phyloP scores from a whole-genome alignment of 1,140 invertebrate species.

The Gryllus bimaculatus region DNA sequence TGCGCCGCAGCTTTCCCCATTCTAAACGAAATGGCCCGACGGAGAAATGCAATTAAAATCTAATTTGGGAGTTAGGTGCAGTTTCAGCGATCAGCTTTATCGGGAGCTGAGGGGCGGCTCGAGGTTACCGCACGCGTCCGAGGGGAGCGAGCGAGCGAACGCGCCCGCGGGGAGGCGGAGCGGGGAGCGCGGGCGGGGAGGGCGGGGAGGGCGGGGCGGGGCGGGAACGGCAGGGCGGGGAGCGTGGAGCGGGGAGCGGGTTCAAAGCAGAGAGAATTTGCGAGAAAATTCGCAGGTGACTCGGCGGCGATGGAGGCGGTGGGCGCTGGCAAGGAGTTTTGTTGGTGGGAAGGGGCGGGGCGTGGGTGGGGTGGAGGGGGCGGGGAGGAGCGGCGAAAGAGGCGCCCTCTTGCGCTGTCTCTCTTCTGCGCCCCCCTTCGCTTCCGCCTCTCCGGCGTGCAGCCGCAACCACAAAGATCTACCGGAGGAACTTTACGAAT shows the following conservation, averaged over 20 bases:
- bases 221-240: not conserved
- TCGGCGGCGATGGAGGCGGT: no score
- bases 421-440: no score
- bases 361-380: no score
- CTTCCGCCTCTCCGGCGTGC: no score
- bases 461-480: no score
- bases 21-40: slow-evolving; percentile 23
- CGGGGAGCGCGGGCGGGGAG: not conserved
- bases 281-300: not conserved
- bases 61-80: slow-evolving; percentile 22
- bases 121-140: not conserved
- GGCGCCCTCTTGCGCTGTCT: no score
- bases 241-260: not conserved
- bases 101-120: slow-evolving; percentile 10
- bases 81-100: slow-evolving; percentile 22
- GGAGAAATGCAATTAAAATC: slow-evolving; percentile 25
- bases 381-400: no score
- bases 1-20: slow-evolving; percentile 10
- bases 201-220: not conserved
- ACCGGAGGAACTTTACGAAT: no score
- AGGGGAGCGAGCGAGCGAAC: not conserved
- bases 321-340: no score
- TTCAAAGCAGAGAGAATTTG: not conserved
- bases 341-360: no score
- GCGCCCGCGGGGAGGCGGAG: not conserved